A percentile compares a stretch with the other conserved stretches of the same genome.
These are phyloP conservation scores for Heteronetta atricapilla DNA, from an alignment of 2,113 vertebrate genomes.

Conservation along the genomic window DNA sequence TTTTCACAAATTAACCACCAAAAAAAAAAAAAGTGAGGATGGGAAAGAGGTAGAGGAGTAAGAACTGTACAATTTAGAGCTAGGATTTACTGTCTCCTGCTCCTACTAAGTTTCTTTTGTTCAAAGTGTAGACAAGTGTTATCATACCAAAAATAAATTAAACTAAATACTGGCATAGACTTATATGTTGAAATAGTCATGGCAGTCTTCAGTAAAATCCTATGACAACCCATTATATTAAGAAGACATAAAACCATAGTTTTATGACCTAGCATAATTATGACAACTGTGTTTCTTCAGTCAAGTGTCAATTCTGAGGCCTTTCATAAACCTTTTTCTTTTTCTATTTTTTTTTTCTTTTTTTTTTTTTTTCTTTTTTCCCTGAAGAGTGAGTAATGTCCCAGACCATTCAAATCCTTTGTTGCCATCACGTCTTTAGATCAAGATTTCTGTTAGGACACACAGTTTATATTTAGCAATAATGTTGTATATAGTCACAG, in stretches of 20 bases:
- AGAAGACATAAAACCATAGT: constrained; percentile 6
- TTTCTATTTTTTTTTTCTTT: too few species aligned
- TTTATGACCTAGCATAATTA: constrained; percentile 14
- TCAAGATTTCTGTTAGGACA: constrained; percentile 66
- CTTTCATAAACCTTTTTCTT: background rate
- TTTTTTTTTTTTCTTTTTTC: background rate
- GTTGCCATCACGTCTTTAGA: constrained; percentile 59
- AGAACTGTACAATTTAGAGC: background rate
- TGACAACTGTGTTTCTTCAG: background rate
- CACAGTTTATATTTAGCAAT: constrained; percentile 51
- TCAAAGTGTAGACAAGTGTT: background rate
- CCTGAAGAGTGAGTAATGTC: constrained; percentile 19
- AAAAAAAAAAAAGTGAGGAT: background rate
- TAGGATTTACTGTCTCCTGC: background rate
- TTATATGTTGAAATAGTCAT: background rate
- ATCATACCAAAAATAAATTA: background rate
- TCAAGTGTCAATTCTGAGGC: background rate
- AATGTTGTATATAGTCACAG: constrained; percentile 5
- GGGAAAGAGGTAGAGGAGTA: background rate
- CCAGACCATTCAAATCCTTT: constrained; percentile 12
- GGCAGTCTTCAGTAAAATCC: background rate
- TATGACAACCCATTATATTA: background rate
- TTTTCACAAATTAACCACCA: background rate
- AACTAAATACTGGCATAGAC: background rate
- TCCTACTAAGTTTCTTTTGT: background rate